Conservation (phyloP, 2,113 vertebrate genomes). For the Cyphomyrus plagiostoma region DNA sequence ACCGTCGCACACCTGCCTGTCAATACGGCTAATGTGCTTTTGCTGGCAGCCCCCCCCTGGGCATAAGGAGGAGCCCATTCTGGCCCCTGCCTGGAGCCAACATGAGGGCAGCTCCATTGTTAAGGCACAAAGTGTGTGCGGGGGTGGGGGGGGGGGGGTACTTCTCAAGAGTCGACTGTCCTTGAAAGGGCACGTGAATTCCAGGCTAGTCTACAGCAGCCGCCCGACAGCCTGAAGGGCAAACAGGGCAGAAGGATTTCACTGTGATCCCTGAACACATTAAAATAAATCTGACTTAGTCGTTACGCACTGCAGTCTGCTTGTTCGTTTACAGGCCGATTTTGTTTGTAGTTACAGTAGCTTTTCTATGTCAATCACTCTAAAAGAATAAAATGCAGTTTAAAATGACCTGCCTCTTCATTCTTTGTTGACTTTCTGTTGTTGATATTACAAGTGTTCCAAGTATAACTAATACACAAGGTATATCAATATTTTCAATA, state of each 20-base stretch:
- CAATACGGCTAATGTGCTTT: slow-evolving; percentile 12
- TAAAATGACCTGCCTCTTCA: neutral
- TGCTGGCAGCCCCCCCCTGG: slow-evolving; percentile 31
- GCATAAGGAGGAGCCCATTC: slow-evolving; percentile 28
- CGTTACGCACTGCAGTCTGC: neutral
- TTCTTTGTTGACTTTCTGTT: neutral
- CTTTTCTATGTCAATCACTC: neutral
- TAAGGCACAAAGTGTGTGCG: neutral
- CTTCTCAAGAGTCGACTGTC: slow-evolving; percentile 6
- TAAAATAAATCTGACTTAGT: neutral
- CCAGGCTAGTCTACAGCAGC: neutral
- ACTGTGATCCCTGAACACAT: neutral
- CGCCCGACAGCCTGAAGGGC: slow-evolving; percentile 5
- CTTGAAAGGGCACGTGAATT: slow-evolving; percentile 3
- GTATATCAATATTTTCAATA: neutral
- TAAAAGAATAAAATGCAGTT: neutral
- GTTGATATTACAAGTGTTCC: neutral
- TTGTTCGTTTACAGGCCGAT: neutral
- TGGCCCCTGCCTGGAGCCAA: neutral
- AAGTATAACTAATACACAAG: neutral
- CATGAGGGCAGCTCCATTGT: neutral
- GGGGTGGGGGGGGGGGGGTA: neutral
- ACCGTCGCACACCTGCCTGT: neutral
- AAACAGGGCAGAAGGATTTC: neutral
- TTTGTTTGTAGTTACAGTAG: neutral